Base-by-base conservation (phyloP, 2,797 vertebrate species). In the Sternarchorhynchus goeldii region DNA sequence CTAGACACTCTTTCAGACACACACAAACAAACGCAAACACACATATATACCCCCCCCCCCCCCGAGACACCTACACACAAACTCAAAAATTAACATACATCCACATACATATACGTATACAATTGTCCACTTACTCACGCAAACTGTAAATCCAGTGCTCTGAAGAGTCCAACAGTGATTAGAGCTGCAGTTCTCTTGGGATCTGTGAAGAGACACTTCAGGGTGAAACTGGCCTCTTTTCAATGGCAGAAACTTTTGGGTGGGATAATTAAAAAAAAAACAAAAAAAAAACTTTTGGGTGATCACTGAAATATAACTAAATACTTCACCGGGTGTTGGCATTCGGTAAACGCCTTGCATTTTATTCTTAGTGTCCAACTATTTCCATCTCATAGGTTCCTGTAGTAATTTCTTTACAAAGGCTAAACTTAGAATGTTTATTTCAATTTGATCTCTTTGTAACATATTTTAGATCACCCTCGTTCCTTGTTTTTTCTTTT, bases 251-350 rank as follows among this genome's bases (percentile, higher is more conserved):
- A 50, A 50, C 45, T 50, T 50, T 14, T 50, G 10, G 45, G 45
- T 50, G 45, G 45, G 71, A 90, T 91, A 88, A 91, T 93, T 92
- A 95, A 93, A 94, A 94, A 93, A 92, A 91, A 92, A 94, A 94
- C n/a, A n/a, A 25, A 25, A 25, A 25, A 25, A 25, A 94, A 93
- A 91, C 91, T 92, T 92, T 92, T 85, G 93, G 94, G 94, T 95
- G 95, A 96, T 94, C 94, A 92, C 94, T 91, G 34, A 62, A 21
- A 70, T 77, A 75, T 41, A 41, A 68, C 39, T 57, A 29, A 6
- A 50, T 55, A 25, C 59, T 64, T 21, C 31, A 2, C 41, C 45
- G 36, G 67, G 17, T 3, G 12, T 4, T 21, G 29, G 14, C 18
- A n/a, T 36, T 57, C 32, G 1, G 36, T 67, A 4, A 36, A 57